Conservation (phyloP, 2,113 vertebrate species). For the Dasyprocta punctata region DNA sequence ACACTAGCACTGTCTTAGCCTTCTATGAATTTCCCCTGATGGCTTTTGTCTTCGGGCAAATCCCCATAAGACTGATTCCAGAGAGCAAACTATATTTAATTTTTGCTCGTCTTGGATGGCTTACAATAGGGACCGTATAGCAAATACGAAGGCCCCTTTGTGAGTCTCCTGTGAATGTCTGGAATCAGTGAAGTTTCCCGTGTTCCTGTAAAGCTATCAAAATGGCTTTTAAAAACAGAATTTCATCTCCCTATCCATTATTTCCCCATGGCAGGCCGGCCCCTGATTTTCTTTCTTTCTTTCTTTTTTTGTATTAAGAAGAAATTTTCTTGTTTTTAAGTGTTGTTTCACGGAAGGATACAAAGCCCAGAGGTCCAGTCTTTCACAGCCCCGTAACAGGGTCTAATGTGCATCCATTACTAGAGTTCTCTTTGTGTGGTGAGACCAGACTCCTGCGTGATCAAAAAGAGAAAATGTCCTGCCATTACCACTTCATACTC, state of each 20-base stretch:
- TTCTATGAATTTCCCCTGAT: slow-evolving; percentile 54
- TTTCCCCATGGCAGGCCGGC: slow-evolving; percentile 40
- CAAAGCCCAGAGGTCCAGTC: slow-evolving; percentile 65
- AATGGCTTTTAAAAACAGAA: slow-evolving; percentile 50
- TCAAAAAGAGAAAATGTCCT: slow-evolving; percentile 80
- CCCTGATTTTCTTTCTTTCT: slow-evolving; percentile 65
- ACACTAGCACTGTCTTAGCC: slow-evolving; percentile 49
- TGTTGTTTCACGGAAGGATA: slow-evolving; percentile 64
- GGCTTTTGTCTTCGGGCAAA: slow-evolving; percentile 56
- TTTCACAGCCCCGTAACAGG: slow-evolving; percentile 8
- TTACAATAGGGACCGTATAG: neutral
- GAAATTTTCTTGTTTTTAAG: slow-evolving; percentile 75
- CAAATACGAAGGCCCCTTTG: slow-evolving; percentile 12
- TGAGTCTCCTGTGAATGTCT: neutral
- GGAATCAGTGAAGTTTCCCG: neutral
- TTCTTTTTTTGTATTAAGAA: slow-evolving; percentile 59
- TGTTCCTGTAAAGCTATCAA: slow-evolving; percentile 49
- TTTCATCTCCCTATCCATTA: slow-evolving; percentile 65
- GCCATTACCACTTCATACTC: slow-evolving; percentile 70
- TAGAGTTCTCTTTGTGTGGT: slow-evolving; percentile 69
- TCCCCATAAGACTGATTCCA: slow-evolving; percentile 56
- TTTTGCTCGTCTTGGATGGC: neutral
- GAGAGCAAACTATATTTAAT: slow-evolving; percentile 58
- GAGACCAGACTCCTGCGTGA: slow-evolving; percentile 63
- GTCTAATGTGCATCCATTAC: slow-evolving; percentile 78